Percentiles rank a stretch among this genome's conserved stretches.
These are phyloP conservation scores for Eospalax fontanierii DNA, from an alignment of 2,797 vertebrate species.

Conservation along the genomic window DNA sequence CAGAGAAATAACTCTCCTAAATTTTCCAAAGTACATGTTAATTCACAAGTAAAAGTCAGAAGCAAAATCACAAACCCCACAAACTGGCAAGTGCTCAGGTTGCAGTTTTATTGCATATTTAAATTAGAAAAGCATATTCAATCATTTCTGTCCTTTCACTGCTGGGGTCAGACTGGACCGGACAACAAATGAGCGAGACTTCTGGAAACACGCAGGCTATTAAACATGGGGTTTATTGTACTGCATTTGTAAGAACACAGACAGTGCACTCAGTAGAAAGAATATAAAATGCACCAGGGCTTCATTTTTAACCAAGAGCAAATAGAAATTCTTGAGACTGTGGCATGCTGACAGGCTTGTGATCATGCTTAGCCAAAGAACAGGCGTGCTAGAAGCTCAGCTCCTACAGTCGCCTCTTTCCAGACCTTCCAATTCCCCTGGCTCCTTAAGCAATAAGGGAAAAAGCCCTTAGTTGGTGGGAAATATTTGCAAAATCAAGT, in stretches of 20 bases:
- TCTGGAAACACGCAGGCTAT: constrained; percentile 82
- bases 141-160: background rate
- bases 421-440: constrained; percentile 62
- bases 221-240: constrained; percentile 90
- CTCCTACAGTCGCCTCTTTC: constrained; percentile 73
- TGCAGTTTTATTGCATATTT: background rate
- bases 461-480: constrained; percentile 75
- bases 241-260: constrained; percentile 88
- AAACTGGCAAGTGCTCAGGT: background rate
- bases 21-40: constrained; percentile 15
- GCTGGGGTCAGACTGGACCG: background rate
- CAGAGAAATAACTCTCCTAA: background rate
- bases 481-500: constrained; percentile 56
- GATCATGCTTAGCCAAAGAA: constrained; percentile 62
- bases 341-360: constrained; percentile 80
- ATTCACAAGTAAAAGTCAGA: background rate
- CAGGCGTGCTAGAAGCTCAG: constrained; percentile 37
- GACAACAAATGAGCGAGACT: constrained; percentile 42
- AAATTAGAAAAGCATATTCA: constrained; percentile 11
- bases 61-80: constrained; percentile 10
- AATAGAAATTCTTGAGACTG: constrained; percentile 89
- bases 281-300: constrained; percentile 91
- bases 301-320: constrained; percentile 87
- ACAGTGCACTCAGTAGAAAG: constrained; percentile 91
- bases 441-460: constrained; percentile 50